Conservation (phyloP, 2,113 vertebrate species). For the Aplodontia rufa region DNA sequence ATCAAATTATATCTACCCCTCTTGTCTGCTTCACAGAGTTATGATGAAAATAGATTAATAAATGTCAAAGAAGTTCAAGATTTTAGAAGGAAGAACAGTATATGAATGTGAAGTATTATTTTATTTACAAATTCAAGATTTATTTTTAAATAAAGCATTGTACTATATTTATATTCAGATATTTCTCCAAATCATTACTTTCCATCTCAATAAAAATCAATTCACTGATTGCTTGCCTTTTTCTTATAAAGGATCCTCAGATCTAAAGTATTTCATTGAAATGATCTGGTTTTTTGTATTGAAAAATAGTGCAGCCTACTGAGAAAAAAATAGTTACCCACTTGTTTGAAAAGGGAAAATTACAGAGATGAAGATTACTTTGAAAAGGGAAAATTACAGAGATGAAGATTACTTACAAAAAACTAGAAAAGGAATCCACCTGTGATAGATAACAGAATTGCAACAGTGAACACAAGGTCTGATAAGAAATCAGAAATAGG, state of each 20-base stretch:
- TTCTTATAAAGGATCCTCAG: not conserved
- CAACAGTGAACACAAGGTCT: not conserved
- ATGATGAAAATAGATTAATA: constrained; percentile 50
- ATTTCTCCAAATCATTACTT: constrained; percentile 25
- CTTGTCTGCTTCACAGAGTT: constrained; percentile 13
- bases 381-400: not conserved
- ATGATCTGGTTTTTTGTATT: not conserved
- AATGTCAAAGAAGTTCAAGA: constrained; percentile 19
- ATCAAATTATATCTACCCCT: constrained; percentile 35
- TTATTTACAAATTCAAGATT: constrained; percentile 44
- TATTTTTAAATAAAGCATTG: constrained; percentile 52
- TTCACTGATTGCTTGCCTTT: constrained; percentile 14
- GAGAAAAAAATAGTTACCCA: not conserved
- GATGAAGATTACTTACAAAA: not conserved
- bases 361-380: not conserved
- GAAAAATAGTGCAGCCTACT: not conserved
- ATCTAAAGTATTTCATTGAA: constrained; percentile 12
- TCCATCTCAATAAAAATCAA: constrained; percentile 42
- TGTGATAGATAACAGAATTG: not conserved
- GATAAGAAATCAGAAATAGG: not conserved
- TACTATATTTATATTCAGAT: not conserved
- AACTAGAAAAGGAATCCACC: not conserved
- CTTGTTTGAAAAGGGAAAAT: not conserved
- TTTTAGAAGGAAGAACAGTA: constrained; percentile 37
- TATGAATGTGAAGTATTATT: not conserved